Evolutionary conservation across 2,888 invertebrate species (phyloP).

Genomic region (Stenodera caucasica): DNA sequence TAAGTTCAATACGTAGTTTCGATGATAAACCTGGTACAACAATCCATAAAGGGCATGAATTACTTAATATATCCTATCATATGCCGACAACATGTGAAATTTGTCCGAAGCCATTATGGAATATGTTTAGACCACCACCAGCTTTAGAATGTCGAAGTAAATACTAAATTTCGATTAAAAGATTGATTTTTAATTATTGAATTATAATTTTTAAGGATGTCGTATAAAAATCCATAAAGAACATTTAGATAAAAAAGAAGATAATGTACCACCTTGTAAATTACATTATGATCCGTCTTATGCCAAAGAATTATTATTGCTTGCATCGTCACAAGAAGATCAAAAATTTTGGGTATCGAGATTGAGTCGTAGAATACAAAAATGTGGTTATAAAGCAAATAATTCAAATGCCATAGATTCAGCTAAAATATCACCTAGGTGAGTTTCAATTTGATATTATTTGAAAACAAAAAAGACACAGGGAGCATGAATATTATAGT

Average conservation of each 20-base stretch:
- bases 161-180: constrained; percentile 41
- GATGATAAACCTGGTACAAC: constrained; percentile 66
- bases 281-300: constrained; percentile 91
- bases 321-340: constrained; percentile 83
- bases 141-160: constrained; percentile 95
- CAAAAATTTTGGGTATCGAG: constrained; percentile 93
- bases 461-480: background rate
- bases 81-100: constrained; percentile 98
- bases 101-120: constrained; percentile 96
- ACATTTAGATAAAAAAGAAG: constrained; percentile 85
- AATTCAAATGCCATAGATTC: constrained; percentile 65
- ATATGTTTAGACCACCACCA: constrained; percentile 96
- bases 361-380: constrained; percentile 89
- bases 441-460: constrained; percentile 47
- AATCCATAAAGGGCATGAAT: constrained; percentile 91
- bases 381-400: constrained; percentile 88
- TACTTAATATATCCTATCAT: constrained; percentile 94
- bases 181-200: background rate
- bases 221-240: constrained; percentile 97
- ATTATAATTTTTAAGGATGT: constrained; percentile 72
- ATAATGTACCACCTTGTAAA: constrained; percentile 92
- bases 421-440: constrained; percentile 77
- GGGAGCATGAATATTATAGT: background rate
- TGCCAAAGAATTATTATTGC: constrained; percentile 90
- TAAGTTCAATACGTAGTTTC: constrained; percentile 58